Conservation (phyloP, 1,140 invertebrate species). For the Temnothorax longispinosus region DNA sequence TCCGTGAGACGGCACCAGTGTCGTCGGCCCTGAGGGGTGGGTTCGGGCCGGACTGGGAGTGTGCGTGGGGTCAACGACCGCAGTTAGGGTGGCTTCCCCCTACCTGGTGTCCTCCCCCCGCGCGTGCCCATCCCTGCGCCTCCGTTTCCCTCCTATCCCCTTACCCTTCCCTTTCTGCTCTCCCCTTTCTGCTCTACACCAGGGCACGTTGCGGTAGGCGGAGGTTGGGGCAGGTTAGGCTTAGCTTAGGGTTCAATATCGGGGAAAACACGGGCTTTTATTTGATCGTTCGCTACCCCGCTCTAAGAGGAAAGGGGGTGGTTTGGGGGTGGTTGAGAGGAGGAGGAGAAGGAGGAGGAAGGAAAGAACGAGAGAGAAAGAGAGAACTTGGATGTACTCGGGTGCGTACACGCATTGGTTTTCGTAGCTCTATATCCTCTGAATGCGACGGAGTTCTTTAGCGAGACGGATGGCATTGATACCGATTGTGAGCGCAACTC, state of each 20-base stretch:
- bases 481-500: constrained; percentile 26
- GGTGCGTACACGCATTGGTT: constrained; percentile 64
- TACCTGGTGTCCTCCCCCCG: constrained; percentile 66
- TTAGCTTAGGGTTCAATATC: constrained; percentile 85
- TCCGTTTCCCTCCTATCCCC: constrained; percentile 48
- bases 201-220: constrained; percentile 77
- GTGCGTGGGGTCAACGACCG: constrained; percentile 83
- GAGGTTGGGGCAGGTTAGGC: constrained; percentile 82
- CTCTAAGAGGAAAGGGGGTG: constrained; percentile 57
- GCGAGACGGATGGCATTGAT: constrained; percentile 59
- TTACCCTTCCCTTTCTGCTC: constrained; percentile 61
- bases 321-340: not conserved
- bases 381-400: not conserved
- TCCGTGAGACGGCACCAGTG: constrained; percentile 84
- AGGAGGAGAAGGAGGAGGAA: not conserved
- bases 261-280: constrained; percentile 82
- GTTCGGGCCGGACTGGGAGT: constrained; percentile 81
- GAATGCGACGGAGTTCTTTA: constrained; percentile 63
- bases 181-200: constrained; percentile 71
- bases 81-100: constrained; percentile 79
- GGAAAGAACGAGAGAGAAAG: not conserved
- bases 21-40: constrained; percentile 83
- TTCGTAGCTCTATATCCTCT: constrained; percentile 72
- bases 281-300: constrained; percentile 79
- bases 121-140: constrained; percentile 60